Conservation (phyloP, 2,888 invertebrate genomes). For the Apamea anceps region DNA sequence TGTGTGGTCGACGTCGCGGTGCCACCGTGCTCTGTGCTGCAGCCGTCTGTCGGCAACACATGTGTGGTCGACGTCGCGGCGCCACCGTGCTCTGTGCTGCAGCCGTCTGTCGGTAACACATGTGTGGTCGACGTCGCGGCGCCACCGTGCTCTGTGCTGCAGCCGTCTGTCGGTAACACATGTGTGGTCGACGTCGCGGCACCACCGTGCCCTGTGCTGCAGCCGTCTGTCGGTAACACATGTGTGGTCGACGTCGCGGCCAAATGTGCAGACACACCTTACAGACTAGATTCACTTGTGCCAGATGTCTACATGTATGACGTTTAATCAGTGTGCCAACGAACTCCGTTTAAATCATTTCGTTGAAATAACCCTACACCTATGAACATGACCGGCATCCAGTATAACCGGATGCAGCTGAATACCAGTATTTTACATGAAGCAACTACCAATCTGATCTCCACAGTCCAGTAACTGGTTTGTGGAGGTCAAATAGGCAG, state of each 20-base stretch:
- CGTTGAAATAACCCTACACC: not conserved
- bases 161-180: not conserved
- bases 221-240: not conserved
- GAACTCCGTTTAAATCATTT: not conserved
- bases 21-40: too few relatives aligned
- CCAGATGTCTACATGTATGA: not conserved
- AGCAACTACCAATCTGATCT: too few relatives aligned
- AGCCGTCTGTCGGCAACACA: not conserved
- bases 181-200: not conserved
- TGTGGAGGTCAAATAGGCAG: too few relatives aligned
- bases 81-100: too few relatives aligned
- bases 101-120: not conserved
- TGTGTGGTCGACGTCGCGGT: not conserved
- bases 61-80: not conserved
- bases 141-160: too few relatives aligned
- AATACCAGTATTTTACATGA: too few relatives aligned
- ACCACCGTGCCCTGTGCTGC: too few relatives aligned
- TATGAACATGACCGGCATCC: not conserved
- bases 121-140: not conserved
- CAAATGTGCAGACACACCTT: not conserved
- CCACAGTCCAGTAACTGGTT: too few relatives aligned
- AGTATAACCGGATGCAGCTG: too few relatives aligned
- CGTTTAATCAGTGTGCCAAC: not conserved
- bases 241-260: not conserved
- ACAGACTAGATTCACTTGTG: not conserved